A percentile compares a stretch with the other conserved stretches of the same genome.
Conservation (phyloP, 2,797 vertebrate species). For the Botia almorhae region DNA sequence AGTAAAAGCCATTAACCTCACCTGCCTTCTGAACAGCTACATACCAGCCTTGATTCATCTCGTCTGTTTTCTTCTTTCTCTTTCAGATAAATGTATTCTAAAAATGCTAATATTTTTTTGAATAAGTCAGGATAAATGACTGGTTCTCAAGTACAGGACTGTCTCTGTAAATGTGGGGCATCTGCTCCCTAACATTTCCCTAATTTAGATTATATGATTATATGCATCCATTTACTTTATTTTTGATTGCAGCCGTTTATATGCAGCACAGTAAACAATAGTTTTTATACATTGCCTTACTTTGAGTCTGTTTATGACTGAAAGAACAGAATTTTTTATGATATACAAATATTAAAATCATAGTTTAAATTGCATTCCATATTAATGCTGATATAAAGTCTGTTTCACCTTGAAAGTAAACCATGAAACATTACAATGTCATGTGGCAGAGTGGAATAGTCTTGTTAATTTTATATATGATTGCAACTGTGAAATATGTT, state of each 20-base stretch:
- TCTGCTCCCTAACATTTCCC: neutral
- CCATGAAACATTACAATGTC: slow-evolving; percentile 1
- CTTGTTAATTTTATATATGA: neutral
- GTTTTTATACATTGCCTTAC: neutral
- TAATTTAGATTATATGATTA: neutral
- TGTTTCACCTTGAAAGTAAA: slow-evolving; percentile 2
- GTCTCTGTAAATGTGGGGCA: neutral
- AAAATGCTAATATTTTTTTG: neutral
- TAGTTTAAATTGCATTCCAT: slow-evolving; percentile 26
- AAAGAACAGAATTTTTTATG: neutral
- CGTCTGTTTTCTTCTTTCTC: neutral
- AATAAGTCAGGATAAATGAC: neutral
- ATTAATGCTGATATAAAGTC: neutral
- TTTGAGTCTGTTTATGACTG: slow-evolving; percentile 3
- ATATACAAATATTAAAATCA: neutral
- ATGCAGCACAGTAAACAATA: neutral
- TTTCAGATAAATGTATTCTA: neutral
- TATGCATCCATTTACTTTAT: neutral
- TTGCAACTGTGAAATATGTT: slow-evolving; percentile 38
- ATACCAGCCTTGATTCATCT: neutral
- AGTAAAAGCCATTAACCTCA: neutral
- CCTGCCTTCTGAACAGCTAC: neutral
- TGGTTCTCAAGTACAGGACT: neutral
- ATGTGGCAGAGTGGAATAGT: neutral
- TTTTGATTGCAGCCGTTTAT: neutral